These are phyloP conservation scores for Halcyon senegalensis DNA, from an alignment of 2,113 vertebrate genomes.

Conservation along the genomic window DNA sequence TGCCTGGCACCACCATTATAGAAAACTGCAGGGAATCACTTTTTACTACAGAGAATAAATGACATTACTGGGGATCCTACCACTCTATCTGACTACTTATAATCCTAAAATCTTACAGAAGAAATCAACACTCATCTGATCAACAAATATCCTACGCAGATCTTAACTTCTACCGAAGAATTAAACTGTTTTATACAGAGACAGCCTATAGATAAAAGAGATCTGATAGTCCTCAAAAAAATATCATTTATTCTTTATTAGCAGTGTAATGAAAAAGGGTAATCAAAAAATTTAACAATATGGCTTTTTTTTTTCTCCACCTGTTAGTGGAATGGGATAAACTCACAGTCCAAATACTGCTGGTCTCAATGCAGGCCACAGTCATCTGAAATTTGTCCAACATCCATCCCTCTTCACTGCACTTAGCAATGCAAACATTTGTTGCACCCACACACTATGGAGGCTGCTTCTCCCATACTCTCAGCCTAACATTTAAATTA, in stretches of 20 bases:
- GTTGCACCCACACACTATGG: not conserved
- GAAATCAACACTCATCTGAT: not conserved
- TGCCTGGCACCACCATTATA: not conserved
- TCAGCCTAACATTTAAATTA: not conserved
- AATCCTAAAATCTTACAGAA: not conserved
- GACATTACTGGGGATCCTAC: not conserved
- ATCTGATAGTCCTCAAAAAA: not conserved
- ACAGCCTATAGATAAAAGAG: not conserved
- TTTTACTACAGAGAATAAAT: not conserved
- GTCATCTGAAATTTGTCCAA: not conserved
- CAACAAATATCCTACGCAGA: not conserved
- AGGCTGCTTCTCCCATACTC: not conserved
- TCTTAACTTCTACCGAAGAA: not conserved
- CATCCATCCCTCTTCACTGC: not conserved
- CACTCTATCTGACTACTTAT: not conserved
- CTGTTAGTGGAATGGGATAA: not conserved
- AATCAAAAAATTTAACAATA: not conserved
- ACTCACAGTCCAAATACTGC: not conserved
- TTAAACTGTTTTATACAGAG: slow-evolving; percentile 9
- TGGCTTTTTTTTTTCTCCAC: not conserved
- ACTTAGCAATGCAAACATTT: not conserved
- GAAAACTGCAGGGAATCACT: not conserved
- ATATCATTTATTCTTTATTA: not conserved
- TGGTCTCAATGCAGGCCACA: not conserved
- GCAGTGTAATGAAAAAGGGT: not conserved